These are phyloP conservation scores for Cyphomyrus discorhynchus DNA, from an alignment of 2,113 vertebrate species.

Conservation along the genomic window DNA sequence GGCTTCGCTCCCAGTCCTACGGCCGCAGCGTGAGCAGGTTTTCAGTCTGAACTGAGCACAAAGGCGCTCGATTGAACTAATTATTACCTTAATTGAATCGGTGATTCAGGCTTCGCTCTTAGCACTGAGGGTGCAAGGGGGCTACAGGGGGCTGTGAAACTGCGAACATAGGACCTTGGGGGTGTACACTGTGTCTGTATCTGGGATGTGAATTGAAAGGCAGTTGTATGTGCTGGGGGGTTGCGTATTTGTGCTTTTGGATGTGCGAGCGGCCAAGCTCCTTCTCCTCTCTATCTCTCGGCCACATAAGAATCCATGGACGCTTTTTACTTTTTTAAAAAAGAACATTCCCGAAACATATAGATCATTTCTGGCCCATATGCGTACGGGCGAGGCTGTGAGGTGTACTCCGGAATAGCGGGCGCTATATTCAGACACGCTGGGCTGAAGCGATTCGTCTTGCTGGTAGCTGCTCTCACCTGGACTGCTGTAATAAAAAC, in stretches of 20 bases:
- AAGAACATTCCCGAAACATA: neutral
- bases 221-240: conserved; percentile 21
- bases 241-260: neutral
- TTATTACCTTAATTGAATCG: neutral
- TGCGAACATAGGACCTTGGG: neutral
- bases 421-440: too few relatives aligned
- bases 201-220: conserved; percentile 56
- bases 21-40: neutral
- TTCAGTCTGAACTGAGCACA: neutral
- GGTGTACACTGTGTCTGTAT: conserved; percentile 46
- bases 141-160: neutral
- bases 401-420: neutral
- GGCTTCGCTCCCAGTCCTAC: neutral
- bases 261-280: neutral
- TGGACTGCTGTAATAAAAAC: conserved; percentile 5
- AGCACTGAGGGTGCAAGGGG: neutral
- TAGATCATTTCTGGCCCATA: neutral
- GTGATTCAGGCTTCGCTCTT: neutral
- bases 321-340: neutral
- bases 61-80: neutral
- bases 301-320: neutral
- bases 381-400: neutral
- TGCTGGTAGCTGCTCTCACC: neutral
- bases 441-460: neutral
- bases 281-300: neutral